Conservation (phyloP, 2,797 vertebrate genomes). For the Antrozous pallidus region DNA sequence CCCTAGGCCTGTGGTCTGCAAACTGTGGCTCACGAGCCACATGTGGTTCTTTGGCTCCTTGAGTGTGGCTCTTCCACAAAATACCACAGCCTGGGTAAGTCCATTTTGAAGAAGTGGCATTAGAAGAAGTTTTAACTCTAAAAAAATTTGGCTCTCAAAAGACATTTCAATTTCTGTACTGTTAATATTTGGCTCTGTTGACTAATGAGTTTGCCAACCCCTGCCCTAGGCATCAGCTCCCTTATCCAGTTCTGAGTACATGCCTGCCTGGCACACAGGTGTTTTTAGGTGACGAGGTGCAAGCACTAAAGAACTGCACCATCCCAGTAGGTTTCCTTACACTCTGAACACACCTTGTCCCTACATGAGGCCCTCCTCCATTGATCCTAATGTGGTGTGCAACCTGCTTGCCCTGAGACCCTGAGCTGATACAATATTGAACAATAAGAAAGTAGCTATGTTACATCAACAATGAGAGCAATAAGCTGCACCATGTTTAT, state of each 20-base stretch:
- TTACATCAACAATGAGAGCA: not conserved
- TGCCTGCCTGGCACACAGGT: not conserved
- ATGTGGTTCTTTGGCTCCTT: too few species aligned
- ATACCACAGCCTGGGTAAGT: too few species aligned
- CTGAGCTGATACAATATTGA: not conserved
- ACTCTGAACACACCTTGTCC: not conserved
- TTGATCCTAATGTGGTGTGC: not conserved
- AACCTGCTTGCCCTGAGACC: not conserved
- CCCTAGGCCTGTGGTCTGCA: too few species aligned
- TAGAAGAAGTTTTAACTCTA: too few species aligned
- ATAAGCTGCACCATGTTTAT: not conserved
- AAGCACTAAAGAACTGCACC: too few species aligned
- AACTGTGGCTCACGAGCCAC: too few species aligned
- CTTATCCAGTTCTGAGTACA: not conserved
- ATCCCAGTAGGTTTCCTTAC: not conserved
- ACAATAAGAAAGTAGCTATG: not conserved
- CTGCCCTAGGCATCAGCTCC: not conserved
- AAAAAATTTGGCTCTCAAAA: too few species aligned
- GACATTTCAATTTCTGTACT: too few species aligned
- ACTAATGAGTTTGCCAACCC: too few species aligned
- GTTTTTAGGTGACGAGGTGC: not conserved
- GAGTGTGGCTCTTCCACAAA: too few species aligned
- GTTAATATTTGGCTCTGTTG: too few species aligned
- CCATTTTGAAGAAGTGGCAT: too few species aligned
- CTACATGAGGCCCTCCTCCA: not conserved